Evolutionary conservation across 2,113 vertebrate genomes (phyloP).

Genomic region (Tichodroma muraria): DNA sequence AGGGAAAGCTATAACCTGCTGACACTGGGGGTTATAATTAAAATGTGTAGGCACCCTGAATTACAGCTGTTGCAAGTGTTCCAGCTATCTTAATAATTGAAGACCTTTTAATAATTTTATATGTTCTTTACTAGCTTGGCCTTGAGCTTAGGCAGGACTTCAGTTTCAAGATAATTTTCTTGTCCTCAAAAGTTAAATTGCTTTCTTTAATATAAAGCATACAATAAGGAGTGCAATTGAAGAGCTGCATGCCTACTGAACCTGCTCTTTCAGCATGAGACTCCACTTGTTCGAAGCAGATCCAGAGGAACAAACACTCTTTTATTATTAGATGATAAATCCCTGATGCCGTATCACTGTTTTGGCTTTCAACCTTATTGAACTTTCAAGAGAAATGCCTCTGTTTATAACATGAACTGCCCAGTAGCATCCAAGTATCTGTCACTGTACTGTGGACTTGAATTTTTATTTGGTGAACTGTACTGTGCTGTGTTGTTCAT

Average conservation of each 20-base stretch:
- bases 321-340: slow-evolving; percentile 64
- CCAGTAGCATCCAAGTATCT: slow-evolving; percentile 53
- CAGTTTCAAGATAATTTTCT: slow-evolving; percentile 59
- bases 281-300: background rate
- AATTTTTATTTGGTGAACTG: slow-evolving; percentile 1
- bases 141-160: slow-evolving; percentile 45
- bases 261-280: slow-evolving; percentile 29
- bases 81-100: slow-evolving; percentile 19
- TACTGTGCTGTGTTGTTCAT: background rate
- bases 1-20: slow-evolving; percentile 29
- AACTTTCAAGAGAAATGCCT: slow-evolving; percentile 52
- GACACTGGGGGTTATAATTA: slow-evolving; percentile 38
- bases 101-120: slow-evolving; percentile 49
- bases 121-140: slow-evolving; percentile 28
- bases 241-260: slow-evolving; percentile 10
- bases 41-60: slow-evolving; percentile 29
- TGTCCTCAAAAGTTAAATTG: slow-evolving; percentile 59
- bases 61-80: slow-evolving; percentile 5
- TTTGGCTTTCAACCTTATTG: slow-evolving; percentile 54
- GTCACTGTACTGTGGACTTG: slow-evolving; percentile 27
- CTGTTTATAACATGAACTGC: slow-evolving; percentile 45
- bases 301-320: slow-evolving; percentile 44
- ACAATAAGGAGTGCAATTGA: slow-evolving; percentile 53
- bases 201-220: slow-evolving; percentile 56
- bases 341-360: slow-evolving; percentile 36